Percentiles rank a stretch among this genome's conserved stretches.
Evolutionary conservation across 2,888 invertebrate genomes (phyloP).

Genomic region (Rhingia campestris): DNA sequence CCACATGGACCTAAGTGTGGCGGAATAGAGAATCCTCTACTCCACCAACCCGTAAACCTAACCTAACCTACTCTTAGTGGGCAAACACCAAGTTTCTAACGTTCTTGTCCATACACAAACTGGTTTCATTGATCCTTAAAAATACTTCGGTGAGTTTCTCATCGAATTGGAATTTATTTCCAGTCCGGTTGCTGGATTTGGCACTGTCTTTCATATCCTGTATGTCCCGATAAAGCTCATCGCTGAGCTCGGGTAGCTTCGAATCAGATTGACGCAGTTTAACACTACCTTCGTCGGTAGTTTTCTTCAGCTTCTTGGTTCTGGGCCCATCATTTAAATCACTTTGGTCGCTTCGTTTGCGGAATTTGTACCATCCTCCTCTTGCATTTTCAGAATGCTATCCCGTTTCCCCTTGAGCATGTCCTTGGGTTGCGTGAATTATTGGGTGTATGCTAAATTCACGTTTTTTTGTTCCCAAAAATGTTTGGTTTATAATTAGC

Average conservation of each 20-base stretch:
- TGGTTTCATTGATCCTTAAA: conserved; percentile 84
- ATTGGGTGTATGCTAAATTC: too few relatives aligned
- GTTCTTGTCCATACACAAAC: conserved; percentile 83
- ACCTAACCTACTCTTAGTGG: conserved; percentile 84
- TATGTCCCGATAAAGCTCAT: conserved; percentile 82
- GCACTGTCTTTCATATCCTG: conserved; percentile 83
- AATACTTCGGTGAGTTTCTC: conserved; percentile 83
- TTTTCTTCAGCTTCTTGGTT: conserved; percentile 70
- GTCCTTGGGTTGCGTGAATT: too few relatives aligned
- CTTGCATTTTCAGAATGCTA: conserved; percentile 81
- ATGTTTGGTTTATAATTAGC: too few relatives aligned
- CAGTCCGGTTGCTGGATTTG: conserved; percentile 79
- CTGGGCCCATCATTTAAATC: conserved; percentile 77
- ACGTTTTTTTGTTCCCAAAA: too few relatives aligned
- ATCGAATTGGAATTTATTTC: conserved; percentile 83
- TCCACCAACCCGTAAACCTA: too few relatives aligned
- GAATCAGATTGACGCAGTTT: conserved; percentile 81
- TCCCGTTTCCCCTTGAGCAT: conserved; percentile 83
- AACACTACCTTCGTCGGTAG: conserved; percentile 76
- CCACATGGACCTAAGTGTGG: too few relatives aligned
- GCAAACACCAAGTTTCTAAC: conserved; percentile 84
- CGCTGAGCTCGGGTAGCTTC: conserved; percentile 83
- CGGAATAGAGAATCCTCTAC: too few relatives aligned
- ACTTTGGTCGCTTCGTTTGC: conserved; percentile 77
- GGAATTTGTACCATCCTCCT: conserved; percentile 76